A percentile compares a stretch with the other conserved stretches of the same genome.
Evolutionary conservation across 2,113 vertebrate genomes (phyloP).

Genomic region (Rallus limicola): DNA sequence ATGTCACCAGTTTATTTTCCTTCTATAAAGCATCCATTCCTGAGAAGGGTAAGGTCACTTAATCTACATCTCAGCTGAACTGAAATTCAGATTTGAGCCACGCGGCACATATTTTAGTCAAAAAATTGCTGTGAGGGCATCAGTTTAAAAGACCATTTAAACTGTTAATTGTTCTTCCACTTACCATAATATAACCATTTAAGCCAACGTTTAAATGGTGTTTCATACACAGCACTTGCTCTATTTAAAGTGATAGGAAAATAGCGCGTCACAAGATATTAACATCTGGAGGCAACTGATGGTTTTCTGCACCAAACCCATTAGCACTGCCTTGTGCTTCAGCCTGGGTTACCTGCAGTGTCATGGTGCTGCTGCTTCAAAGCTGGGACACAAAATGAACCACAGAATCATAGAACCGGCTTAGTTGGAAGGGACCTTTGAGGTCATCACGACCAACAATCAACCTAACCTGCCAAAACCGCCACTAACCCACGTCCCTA

Average conservation of each 20-base stretch:
- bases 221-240: neutral
- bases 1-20: neutral
- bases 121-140: neutral
- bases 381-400: neutral
- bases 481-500: too few relatives aligned
- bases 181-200: neutral
- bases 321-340: neutral
- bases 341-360: neutral
- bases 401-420: too few relatives aligned
- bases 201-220: neutral
- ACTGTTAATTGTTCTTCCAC: neutral
- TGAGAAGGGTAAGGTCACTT: neutral
- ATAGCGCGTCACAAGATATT: rapidly evolving
- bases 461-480: too few relatives aligned
- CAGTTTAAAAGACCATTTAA: neutral
- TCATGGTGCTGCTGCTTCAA: neutral
- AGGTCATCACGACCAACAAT: too few relatives aligned
- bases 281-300: neutral
- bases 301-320: neutral
- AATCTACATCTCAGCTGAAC: neutral
- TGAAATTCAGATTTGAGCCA: neutral
- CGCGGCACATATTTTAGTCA: neutral
- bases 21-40: neutral
- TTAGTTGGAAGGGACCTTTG: too few relatives aligned
- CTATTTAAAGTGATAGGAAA: neutral